These are phyloP conservation scores for Eulithis prunata DNA, from an alignment of 2,888 invertebrate species.

Conservation along the genomic window DNA sequence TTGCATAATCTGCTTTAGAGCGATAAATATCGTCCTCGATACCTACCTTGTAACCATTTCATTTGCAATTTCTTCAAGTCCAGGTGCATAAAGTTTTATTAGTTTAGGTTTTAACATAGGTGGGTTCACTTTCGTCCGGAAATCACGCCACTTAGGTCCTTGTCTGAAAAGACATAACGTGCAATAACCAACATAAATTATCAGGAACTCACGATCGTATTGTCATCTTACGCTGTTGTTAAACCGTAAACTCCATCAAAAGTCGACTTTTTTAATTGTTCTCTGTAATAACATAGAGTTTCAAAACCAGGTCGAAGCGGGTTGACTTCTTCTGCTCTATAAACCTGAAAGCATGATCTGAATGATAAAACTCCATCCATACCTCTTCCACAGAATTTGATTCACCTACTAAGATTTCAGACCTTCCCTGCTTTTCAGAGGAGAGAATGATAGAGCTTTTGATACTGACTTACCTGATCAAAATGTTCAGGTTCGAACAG, in stretches of 20 bases:
- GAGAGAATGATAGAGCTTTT: background rate
- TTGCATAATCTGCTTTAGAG: background rate
- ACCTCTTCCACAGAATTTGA: no score
- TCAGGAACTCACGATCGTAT: background rate
- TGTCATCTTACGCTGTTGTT: constrained; percentile 64
- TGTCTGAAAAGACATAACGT: constrained; percentile 63
- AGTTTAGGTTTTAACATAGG: constrained; percentile 86
- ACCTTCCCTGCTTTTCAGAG: no score
- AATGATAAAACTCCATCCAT: no score
- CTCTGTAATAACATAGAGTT: constrained; percentile 67
- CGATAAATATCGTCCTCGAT: background rate
- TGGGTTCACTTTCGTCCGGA: constrained; percentile 87
- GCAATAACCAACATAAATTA: constrained; percentile 5
- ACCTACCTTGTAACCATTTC: constrained; percentile 66
- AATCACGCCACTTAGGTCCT: constrained; percentile 87
- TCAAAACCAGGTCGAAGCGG: constrained; percentile 73
- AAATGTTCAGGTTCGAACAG: constrained; percentile 67
- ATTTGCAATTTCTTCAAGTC: constrained; percentile 77
- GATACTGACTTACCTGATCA: constrained; percentile 50
- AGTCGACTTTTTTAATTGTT: constrained; percentile 57
- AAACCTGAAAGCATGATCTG: constrained; percentile 54
- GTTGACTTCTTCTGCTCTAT: constrained; percentile 69
- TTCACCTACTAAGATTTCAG: no score
- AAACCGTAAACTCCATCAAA: constrained; percentile 70
- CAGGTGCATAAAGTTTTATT: constrained; percentile 78